phyloP scores from a whole-genome alignment of 2,797 vertebrate species.

The Delichon dasypus region DNA sequence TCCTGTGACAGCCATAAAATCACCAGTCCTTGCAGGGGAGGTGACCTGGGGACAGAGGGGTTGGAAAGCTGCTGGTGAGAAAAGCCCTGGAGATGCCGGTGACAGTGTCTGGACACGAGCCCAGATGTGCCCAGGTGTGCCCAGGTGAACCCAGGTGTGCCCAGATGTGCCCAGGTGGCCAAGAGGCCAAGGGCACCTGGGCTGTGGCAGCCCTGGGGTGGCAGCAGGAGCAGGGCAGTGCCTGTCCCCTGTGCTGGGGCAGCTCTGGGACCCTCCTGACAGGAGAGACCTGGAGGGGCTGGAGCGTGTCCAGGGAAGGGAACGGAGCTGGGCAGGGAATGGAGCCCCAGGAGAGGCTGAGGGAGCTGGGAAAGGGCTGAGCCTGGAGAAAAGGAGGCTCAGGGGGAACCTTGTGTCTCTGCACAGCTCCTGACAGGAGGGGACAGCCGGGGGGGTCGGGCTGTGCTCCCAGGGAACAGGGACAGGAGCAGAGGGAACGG shows the following conservation, averaged over 20 bases:
- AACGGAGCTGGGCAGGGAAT: background rate
- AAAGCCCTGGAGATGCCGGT: background rate
- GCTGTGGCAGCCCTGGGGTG: background rate
- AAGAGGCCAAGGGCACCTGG: background rate
- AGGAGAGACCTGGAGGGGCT: background rate
- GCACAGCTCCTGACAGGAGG: background rate
- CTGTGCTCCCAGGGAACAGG: background rate
- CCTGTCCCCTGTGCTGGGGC: background rate
- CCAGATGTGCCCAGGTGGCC: background rate
- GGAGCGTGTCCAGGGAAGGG: background rate
- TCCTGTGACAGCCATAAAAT: background rate
- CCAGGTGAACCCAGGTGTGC: background rate
- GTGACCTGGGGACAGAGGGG: background rate
- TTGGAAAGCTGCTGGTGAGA: background rate
- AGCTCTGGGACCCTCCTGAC: background rate
- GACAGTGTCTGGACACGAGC: accelerated
- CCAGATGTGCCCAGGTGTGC: background rate
- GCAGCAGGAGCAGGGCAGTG: background rate
- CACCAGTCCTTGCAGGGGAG: no score
- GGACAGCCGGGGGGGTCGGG: background rate
- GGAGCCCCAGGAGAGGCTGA: background rate
- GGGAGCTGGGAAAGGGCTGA: background rate
- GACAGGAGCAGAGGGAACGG: background rate
- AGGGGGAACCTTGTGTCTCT: background rate
- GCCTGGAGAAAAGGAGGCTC: background rate